A percentile compares a stretch with the other conserved stretches of the same genome.
Evolutionary conservation across 2,113 vertebrate genomes (phyloP).

Genomic region (Aleadryas rufinucha): DNA sequence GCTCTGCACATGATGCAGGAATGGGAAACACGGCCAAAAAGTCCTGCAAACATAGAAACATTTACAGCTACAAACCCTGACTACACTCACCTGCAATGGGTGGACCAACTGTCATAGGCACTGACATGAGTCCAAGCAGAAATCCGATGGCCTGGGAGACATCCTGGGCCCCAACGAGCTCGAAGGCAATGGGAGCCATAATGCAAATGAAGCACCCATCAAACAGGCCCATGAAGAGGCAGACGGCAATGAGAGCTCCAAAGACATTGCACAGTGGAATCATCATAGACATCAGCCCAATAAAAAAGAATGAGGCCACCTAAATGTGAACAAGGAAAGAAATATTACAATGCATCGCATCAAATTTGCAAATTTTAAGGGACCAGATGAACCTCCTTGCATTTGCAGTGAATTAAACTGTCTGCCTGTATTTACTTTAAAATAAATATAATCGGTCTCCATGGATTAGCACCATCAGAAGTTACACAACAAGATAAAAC

Average conservation of each 20-base stretch:
- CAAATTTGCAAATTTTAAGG: not conserved
- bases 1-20: not conserved
- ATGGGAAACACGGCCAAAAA: accelerated
- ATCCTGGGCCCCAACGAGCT: constrained; percentile 86
- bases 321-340: constrained; percentile 25
- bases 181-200: constrained; percentile 97
- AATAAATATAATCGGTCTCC: not conserved
- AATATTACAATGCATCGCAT: not conserved
- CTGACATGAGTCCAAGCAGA: constrained; percentile 92
- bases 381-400: not conserved
- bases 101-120: constrained; percentile 94
- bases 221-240: constrained; percentile 95
- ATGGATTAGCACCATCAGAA: not conserved
- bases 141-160: constrained; percentile 97
- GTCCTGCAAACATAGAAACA: not conserved
- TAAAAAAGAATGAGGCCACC: constrained; percentile 91
- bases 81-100: constrained; percentile 88
- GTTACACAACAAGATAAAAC: not conserved
- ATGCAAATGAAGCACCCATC: constrained; percentile 98
- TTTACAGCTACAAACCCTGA: not conserved
- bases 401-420: not conserved
- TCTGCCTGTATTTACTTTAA: not conserved
- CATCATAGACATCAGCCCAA: constrained; percentile 98
- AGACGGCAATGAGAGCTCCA: constrained; percentile 87
- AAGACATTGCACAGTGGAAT: constrained; percentile 88